Percentiles rank a stretch among this genome's conserved stretches.
Evolutionary conservation across 2,113 vertebrate species (phyloP).

Genomic region (Pleuronectes platessa): DNA sequence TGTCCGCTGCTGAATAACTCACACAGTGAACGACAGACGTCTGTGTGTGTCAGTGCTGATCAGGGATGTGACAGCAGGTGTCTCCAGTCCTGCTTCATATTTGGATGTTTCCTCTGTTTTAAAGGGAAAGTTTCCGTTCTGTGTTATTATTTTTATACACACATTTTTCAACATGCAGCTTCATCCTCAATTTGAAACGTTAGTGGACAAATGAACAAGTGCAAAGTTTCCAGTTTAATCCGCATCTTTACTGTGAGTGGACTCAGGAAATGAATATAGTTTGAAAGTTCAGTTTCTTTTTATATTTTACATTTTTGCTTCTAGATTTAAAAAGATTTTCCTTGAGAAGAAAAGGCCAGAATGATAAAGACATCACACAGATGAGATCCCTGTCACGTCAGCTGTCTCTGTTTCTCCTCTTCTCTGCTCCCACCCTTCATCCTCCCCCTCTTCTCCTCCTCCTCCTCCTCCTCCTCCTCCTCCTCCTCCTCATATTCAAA

Average conservation of each 20-base stretch:
- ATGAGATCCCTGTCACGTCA: not conserved
- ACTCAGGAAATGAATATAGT: too few relatives aligned
- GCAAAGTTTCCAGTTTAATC: not conserved
- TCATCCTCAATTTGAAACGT: too few relatives aligned
- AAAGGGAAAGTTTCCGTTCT: too few relatives aligned
- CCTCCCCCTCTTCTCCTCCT: conserved; percentile 26
- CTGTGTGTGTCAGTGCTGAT: not conserved
- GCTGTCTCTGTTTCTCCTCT: conserved; percentile 12
- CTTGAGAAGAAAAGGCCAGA: not conserved
- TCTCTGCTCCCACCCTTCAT: conserved; percentile 31
- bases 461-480: conserved; percentile 26
- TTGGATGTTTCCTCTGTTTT: too few relatives aligned
- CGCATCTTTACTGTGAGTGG: too few relatives aligned
- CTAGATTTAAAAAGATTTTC: not conserved
- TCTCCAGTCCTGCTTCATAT: conserved; percentile 5
- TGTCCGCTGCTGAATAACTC: not conserved
- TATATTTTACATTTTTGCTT: not conserved
- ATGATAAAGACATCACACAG: not conserved
- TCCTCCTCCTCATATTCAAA: conserved; percentile 25
- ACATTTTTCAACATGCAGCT: not conserved
- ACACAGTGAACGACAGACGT: too few relatives aligned
- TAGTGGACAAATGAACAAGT: not conserved
- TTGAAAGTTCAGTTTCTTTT: not conserved
- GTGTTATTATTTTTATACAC: not conserved
- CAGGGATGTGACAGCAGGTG: conserved; percentile 9